Conservation (phyloP, 2,113 vertebrate genomes). For the Dasyornis broadbenti region DNA sequence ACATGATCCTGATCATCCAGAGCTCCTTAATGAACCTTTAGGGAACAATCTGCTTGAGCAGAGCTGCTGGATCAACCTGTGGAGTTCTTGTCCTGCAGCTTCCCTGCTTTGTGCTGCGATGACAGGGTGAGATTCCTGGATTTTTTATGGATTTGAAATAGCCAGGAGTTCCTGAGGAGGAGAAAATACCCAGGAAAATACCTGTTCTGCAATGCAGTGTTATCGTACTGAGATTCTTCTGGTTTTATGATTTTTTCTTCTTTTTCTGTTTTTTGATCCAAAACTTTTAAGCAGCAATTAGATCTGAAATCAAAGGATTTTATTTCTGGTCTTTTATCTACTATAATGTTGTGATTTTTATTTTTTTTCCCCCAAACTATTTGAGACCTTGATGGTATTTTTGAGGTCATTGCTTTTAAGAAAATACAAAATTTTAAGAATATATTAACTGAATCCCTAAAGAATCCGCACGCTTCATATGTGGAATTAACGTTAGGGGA, state of each 20-base stretch:
- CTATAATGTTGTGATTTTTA: background rate
- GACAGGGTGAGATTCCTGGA: background rate
- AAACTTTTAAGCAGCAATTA: background rate
- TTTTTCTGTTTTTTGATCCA: background rate
- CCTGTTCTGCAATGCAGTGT: background rate
- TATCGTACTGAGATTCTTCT: background rate
- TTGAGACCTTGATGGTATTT: background rate
- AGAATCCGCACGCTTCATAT: accelerated
- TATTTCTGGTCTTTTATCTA: background rate
- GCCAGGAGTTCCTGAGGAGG: background rate
- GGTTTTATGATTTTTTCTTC: accelerated
- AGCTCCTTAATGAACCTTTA: background rate
- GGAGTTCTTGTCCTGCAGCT: background rate
- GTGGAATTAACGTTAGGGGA: accelerated
- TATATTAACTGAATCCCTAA: background rate
- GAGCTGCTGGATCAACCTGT: background rate
- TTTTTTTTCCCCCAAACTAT: background rate
- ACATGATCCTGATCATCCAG: background rate
- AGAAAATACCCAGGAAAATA: background rate
- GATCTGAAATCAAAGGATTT: background rate
- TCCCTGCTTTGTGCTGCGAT: background rate
- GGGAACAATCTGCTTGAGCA: background rate
- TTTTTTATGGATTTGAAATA: background rate
- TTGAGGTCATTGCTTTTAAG: background rate
- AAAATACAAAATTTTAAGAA: background rate